Base-by-base conservation (phyloP, 2,888 invertebrate species). In the Conops quadrifasciatus region DNA sequence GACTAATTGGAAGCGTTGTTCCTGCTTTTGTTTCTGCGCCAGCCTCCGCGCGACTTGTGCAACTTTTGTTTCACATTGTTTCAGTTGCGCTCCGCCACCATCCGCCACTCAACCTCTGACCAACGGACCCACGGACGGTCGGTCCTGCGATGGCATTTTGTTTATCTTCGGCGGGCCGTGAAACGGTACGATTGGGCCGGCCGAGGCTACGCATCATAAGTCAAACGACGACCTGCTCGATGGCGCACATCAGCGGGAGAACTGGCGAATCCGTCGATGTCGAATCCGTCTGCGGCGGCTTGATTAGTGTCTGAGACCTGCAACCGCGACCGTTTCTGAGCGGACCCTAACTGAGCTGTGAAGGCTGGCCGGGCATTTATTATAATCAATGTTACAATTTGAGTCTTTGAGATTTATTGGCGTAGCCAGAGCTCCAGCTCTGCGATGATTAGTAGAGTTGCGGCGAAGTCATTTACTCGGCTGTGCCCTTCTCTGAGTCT, bases 1-100 rank as follows among this genome's bases (percentile, higher is more conserved):
- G 80, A 78, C 85, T 84, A 84, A 84, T 85, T 84, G 84, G 85
- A 79, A 79, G 82, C 81, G 77, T 79, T 79, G 77, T 79, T 77
- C 78, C 28, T 16, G 15, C 2, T 19, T 2, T 26, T 78, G 74
- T 75, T 74, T 75, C 68, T 69, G 73, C 72, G 62, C 58, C 53
- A 53, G 56, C 71, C 62, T 77, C 77, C 76, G 74, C 70, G 74
- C 73, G 69, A 73, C 74, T 77, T 77, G 75, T 73, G 72, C 58
- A 75, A 36, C 36, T 36, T 36, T 36, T 36, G 36, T 36, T 77
- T 76, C 74, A 76, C 75, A 76, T 56, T 56, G 59, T 30, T 49
- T 43, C 43, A 36, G 28, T 51, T 67, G 24, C 49, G 49, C 49
- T n/a, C 15, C 49, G n/a, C 11, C 49, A 19, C n/a, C 15, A n/a